Conservation (phyloP, 2,797 vertebrate genomes). For the Melanotaenia trifasciata region DNA sequence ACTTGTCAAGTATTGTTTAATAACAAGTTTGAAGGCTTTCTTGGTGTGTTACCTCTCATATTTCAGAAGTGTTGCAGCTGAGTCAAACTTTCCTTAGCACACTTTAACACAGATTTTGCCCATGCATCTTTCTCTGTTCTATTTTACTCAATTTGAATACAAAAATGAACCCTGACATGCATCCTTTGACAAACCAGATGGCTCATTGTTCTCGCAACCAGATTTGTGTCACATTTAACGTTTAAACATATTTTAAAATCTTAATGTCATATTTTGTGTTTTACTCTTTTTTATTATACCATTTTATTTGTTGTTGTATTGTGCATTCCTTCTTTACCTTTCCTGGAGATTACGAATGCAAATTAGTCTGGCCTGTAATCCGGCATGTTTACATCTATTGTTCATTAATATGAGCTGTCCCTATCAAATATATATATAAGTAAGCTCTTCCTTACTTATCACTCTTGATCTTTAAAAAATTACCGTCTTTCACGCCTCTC, state of each 20-base stretch:
- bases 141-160: conserved; percentile 9
- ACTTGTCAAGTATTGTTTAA: neutral
- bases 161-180: neutral
- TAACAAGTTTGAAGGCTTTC: conserved; percentile 1
- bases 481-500: conserved; percentile 19
- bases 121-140: neutral
- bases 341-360: no score
- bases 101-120: neutral
- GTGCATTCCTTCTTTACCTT: no score
- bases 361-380: no score
- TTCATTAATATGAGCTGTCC: no score
- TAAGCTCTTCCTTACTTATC: conserved; percentile 16
- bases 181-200: conserved; percentile 13
- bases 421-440: no score
- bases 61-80: neutral
- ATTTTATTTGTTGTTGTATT: no score
- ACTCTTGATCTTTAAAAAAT: conserved; percentile 39
- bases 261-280: no score
- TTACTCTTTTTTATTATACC: no score
- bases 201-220: conserved; percentile 38
- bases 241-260: no score
- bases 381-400: no score
- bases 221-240: no score
- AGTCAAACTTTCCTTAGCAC: neutral
- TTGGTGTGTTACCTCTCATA: neutral